Evolutionary conservation across 2,797 vertebrate genomes (phyloP), one percentile per base, ranked within the genome.

Genomic region (Lates japonicus): DNA sequence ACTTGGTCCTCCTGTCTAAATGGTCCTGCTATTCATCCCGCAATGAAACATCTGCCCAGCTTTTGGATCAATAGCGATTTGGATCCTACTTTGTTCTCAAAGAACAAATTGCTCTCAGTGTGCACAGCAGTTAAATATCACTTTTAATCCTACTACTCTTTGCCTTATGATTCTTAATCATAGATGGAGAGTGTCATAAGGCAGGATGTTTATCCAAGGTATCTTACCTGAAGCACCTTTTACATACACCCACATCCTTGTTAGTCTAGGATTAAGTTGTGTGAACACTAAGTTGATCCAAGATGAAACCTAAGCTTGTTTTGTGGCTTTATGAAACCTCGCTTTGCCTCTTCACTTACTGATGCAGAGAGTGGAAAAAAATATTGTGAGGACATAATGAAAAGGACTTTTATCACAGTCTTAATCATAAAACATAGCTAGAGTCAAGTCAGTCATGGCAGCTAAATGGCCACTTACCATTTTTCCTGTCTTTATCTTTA

Each of bases 131-230:
- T 46, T 44, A 54, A 65, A 57, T 59, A 25, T 51, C 49, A 54
- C 25, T 42, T 48, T 51, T 54, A 72, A 70, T 83, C 55, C 63
- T 44, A 9, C 7, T 63, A 6, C 55, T 51, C n/a, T 63, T 64
- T 68, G 76, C 59, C 59, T 46, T 59, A 44, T 41, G 5, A 44
- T 49, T 2, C 29, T 70, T 63, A 19, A 52, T 76, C 42, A 49
- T 78, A 31, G 39, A 60, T 55, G 31, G 76, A 42, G 42, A 72
- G 22, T 57, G 72, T 90, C 84, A 82, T 52, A 57, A 78, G 70
- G 66, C 86, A 74, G 80, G 58, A 84, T 93, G 87, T 94, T 90
- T 92, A 87, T 87, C 52, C 20, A 92, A 82, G 91, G 90, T 86
- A 90, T 90, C 73, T 66, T 46, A 37, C 59, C 46, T 42, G 11